Evolutionary conservation across 2,888 invertebrate genomes (phyloP).

Genomic region (Dendrolimus pini): DNA sequence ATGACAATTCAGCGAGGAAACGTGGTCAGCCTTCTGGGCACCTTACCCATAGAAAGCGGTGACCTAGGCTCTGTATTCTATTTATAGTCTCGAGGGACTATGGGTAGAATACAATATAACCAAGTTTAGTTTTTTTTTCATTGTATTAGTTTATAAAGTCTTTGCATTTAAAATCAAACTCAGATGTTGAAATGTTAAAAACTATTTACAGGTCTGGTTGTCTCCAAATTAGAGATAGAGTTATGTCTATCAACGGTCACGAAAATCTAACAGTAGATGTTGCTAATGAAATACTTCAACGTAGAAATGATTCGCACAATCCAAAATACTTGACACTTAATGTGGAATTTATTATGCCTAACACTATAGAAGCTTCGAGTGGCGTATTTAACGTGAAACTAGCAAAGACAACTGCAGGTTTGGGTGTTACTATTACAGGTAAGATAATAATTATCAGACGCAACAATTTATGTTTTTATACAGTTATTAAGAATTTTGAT

Average conservation of each 20-base stretch:
- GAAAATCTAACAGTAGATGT: constrained; percentile 79
- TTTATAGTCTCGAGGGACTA: too few relatives aligned
- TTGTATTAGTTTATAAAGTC: too few relatives aligned
- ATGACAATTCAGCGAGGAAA: too few relatives aligned
- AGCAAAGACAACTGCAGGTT: constrained; percentile 85
- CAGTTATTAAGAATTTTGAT: too few relatives aligned
- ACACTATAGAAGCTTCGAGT: constrained; percentile 92
- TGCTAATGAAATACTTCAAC: constrained; percentile 76
- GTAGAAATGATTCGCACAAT: constrained; percentile 74
- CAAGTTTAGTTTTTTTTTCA: too few relatives aligned
- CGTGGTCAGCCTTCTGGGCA: too few relatives aligned
- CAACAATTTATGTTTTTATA: too few relatives aligned
- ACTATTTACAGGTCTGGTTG: constrained; percentile 79
- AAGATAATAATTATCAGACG: constrained; percentile 13
- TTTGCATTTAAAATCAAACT: too few relatives aligned
- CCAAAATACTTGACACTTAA: constrained; percentile 84
- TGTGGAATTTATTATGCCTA: constrained; percentile 93
- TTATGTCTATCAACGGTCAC: constrained; percentile 90
- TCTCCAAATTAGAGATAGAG: constrained; percentile 87
- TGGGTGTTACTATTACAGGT: constrained; percentile 94
- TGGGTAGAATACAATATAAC: too few relatives aligned
- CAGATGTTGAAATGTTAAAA: too few relatives aligned
- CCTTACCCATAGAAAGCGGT: too few relatives aligned
- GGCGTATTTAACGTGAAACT: constrained; percentile 94
- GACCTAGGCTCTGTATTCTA: too few relatives aligned